Base-by-base conservation (phyloP, 2,113 vertebrate species). In the Planiliza haematocheilus region DNA sequence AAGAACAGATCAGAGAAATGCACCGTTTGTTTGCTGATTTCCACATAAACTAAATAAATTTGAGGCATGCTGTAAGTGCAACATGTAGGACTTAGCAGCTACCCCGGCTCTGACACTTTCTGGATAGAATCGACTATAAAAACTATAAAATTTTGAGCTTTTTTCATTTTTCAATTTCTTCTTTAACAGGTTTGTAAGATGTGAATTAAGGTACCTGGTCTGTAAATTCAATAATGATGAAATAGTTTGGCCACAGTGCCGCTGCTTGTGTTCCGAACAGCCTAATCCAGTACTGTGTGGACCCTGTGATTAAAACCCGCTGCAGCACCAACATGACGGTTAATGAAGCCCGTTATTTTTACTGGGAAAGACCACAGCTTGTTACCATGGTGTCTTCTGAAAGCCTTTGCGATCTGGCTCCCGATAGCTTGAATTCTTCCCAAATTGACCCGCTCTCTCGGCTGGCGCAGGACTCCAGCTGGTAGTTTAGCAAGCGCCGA, bases 351-450 rank as follows among this genome's bases (percentile, higher is more conserved):
- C 20, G 17, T 77, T 74, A 82, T 81, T 83, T 83, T 81, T 76
- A 61, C 56, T 34, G 43, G 49, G 57, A 11, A 78, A 64, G 46
- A 79, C 48, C 39, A 3, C 59, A 21, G 51, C 86, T 79, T 59
- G 82, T 89, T 88, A 70, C 79, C 64, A 85, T 69, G 60, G 75
- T 73, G 68, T 83, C 74, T 21, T 50, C 75, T 84, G 76, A 86
- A 92, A 86, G 74, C 69, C 78, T 87, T 56, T 83, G 86, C 61
- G 75, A 79, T 80, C 74, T 72, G 62, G 53, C 74, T 72, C 50
- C 60, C 75, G 81, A 91, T 89, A 80, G 66, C 86, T 88, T 67
- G 66, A 88, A 85, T 90, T 90, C 78, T 86, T 88, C 65, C 79
- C 58, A 63, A 84, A 91, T 86, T 86, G 82, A 70, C 60, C 74